phyloP scores from a whole-genome alignment of 2,113 vertebrate species.

The Spermophilus dauricus region DNA sequence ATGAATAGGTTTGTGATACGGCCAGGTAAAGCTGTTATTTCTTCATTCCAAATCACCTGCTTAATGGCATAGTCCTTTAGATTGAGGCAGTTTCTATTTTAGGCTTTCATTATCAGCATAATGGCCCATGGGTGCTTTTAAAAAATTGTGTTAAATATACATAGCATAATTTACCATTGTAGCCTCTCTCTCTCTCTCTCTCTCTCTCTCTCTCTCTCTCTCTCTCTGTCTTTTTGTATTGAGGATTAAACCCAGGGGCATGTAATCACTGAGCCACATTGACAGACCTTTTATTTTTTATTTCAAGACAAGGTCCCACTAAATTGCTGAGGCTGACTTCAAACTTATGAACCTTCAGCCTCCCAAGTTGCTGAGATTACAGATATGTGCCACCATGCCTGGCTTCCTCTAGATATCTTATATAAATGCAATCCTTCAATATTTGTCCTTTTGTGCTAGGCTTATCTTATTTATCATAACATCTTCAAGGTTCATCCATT shows the following conservation, averaged over 20 bases:
- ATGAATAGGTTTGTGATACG: conserved; percentile 27
- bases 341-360: neutral
- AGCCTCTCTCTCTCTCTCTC: neutral
- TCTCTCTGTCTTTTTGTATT: neutral
- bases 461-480: conserved; percentile 16
- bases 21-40: neutral
- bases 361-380: no score
- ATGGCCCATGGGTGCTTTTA: neutral
- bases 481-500: neutral
- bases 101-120: neutral
- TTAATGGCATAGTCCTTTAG: neutral
- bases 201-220: neutral
- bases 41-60: neutral
- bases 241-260: no score
- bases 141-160: neutral
- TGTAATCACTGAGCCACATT: no score
- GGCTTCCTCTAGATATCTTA: neutral
- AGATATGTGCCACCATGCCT: no score
- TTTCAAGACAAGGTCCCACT: neutral
- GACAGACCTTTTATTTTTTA: no score
- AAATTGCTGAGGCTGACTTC: neutral
- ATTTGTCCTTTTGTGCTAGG: neutral
- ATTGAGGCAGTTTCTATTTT: conserved; percentile 21
- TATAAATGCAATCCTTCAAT: neutral
- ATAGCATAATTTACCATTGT: neutral